phyloP scores from a whole-genome alignment of 2,113 vertebrate species.

The Phalacrocorax pelagicus region DNA sequence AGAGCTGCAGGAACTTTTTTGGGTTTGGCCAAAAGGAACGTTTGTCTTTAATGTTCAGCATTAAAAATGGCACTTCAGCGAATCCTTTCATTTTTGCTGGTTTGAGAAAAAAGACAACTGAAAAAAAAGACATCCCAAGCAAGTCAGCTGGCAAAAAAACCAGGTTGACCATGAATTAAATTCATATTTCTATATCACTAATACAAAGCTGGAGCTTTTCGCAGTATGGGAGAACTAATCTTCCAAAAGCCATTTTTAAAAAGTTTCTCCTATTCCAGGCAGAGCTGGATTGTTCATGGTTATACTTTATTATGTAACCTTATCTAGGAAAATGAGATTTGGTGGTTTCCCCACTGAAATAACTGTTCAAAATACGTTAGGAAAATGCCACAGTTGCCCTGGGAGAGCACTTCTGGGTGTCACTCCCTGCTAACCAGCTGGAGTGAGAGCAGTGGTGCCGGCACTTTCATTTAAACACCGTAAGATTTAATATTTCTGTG shows the following conservation, averaged over 20 bases:
- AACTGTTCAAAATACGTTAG: not conserved
- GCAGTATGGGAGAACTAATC: not conserved
- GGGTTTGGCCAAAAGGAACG: not conserved
- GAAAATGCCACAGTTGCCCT: not conserved
- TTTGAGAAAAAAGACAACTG: not conserved
- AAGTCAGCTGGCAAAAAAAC: not conserved
- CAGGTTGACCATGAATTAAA: not conserved
- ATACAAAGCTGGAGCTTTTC: not conserved
- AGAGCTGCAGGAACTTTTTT: not conserved
- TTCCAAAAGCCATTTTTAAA: not conserved
- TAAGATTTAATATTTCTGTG: not conserved
- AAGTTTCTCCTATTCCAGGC: not conserved
- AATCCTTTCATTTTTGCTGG: not conserved
- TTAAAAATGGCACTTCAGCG: not conserved
- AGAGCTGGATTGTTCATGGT: not conserved
- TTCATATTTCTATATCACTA: not conserved
- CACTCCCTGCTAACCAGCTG: not conserved
- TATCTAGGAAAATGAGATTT: not conserved
- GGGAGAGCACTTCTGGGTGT: not conserved
- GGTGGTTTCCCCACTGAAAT: not conserved
- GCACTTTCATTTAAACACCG: not conserved
- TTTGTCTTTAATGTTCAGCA: not conserved
- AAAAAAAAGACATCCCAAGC: not conserved
- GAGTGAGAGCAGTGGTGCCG: fast-evolving
- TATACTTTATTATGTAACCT: not conserved